Evolutionary conservation across 2,113 vertebrate species (phyloP), one percentile per base, ranked within the genome.

Genomic region (Hoplias malabaricus): DNA sequence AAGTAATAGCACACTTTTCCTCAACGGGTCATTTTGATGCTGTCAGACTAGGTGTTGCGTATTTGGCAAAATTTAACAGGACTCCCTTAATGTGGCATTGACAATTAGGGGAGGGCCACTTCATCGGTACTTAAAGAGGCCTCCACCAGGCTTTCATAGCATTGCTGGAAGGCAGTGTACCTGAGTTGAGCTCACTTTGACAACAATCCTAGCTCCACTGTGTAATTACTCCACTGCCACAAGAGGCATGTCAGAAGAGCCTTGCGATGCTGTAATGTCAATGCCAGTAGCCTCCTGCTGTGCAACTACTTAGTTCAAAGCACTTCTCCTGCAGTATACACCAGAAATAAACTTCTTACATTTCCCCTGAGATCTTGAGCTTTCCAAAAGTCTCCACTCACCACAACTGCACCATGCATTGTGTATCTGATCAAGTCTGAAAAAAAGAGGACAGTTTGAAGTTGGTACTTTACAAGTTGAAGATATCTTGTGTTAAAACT

Each of bases 281-380:
- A 67, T 73, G 70, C 62, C 40, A 69, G 57, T 27, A 53, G 54
- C 16, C 79, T 75, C 80, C 68, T 10, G 62, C 80, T 69, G 75
- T 10, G 75, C 40, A 46, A 23, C 21, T 46, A 21, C 61, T 23
- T 11, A 2, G 61, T 73, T 78, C 69, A 77, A 81, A 81, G 59
- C 66, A 12, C n/a, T 48, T 59, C 67, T 14, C 56, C 69, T 5
- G n/a, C 56, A 71, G 69, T 19, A 36, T 31, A 19, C 36, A 68
- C 74, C 59, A 36, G 59, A 46, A 68, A 73, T 68, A 77, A 77
- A 80, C 57, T 66, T 59, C 71, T 69, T 48, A 71, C 50, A 67
- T 50, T 36, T 70, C 63, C 63, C 48, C 19, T 34, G 38, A 80
- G 43, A 42, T 16, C 14, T 31, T 14, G 19, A 63, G 19, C 16